Conservation (phyloP, 2,113 vertebrate genomes). For the Vombatus ursinus region DNA sequence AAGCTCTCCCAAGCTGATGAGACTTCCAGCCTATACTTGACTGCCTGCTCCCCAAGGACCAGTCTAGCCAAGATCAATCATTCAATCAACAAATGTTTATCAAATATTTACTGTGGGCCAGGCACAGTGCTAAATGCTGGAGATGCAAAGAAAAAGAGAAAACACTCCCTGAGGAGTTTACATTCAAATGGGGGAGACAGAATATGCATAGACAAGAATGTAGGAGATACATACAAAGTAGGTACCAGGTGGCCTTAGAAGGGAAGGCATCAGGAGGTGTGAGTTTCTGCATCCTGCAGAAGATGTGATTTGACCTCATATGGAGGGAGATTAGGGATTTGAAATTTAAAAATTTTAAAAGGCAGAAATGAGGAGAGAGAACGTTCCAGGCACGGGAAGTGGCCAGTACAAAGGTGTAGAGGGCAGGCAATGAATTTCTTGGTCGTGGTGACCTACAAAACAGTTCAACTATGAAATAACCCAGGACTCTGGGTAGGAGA, state of each 20-base stretch:
- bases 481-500: neutral
- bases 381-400: neutral
- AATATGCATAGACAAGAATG: neutral
- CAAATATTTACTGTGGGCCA: neutral
- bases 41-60: neutral
- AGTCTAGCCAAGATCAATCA: neutral
- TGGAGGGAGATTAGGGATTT: neutral
- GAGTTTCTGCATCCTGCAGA: neutral
- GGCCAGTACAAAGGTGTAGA: neutral
- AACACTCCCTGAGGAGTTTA: neutral
- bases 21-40: neutral
- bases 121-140: neutral
- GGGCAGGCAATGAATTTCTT: neutral
- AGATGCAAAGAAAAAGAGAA: neutral
- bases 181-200: neutral
- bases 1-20: neutral
- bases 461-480: neutral
- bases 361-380: neutral
- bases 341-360: neutral
- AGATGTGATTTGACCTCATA: neutral
- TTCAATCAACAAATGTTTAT: neutral
- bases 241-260: neutral
- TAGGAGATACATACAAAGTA: neutral
- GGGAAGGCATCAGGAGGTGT: neutral
- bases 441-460: neutral